These are phyloP conservation scores for Schizaphis graminum DNA, from an alignment of 2,888 invertebrate species.

Conservation along the genomic window DNA sequence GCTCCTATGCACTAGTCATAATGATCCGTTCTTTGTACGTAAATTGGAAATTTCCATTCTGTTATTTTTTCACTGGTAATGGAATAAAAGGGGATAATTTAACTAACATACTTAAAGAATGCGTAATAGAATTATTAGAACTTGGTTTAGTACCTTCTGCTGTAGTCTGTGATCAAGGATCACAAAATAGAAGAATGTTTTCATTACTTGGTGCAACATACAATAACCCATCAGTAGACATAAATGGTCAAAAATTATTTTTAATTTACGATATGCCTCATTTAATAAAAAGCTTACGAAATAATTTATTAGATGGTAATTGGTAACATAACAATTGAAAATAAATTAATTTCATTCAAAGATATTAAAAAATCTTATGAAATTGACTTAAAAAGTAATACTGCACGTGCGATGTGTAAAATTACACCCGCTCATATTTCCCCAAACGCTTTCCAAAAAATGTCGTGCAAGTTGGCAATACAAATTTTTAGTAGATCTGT, in stretches of 20 bases:
- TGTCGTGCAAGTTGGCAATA: conserved; percentile 68
- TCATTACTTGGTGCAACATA: conserved; percentile 66
- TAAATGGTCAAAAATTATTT: conserved; percentile 55
- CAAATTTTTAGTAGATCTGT: conserved; percentile 69
- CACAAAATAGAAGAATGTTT: conserved; percentile 21
- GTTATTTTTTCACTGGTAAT: conserved; percentile 67
- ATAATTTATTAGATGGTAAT: conserved; percentile 67
- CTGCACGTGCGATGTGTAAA: not conserved
- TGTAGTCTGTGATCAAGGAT: not conserved
- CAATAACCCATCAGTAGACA: conserved; percentile 67
- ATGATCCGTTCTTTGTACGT: conserved; percentile 68
- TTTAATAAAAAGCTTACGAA: conserved; percentile 67
- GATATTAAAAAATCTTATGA: conserved; percentile 67
- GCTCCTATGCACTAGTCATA: conserved; percentile 68
- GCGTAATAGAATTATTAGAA: conserved; percentile 1
- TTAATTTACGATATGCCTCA: no score
- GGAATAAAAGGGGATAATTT: conserved; percentile 44
- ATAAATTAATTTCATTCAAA: conserved; percentile 66
- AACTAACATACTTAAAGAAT: not conserved
- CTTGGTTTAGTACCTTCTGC: not conserved
- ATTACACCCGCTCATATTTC: not conserved
- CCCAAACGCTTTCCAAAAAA: conserved; percentile 67
- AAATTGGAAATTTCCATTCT: conserved; percentile 68
- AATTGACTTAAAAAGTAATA: conserved; percentile 62
- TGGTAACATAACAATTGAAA: conserved; percentile 64